Evolutionary conservation across 2,797 vertebrate species (phyloP).

Genomic region (Buphagus erythrorhynchus): DNA sequence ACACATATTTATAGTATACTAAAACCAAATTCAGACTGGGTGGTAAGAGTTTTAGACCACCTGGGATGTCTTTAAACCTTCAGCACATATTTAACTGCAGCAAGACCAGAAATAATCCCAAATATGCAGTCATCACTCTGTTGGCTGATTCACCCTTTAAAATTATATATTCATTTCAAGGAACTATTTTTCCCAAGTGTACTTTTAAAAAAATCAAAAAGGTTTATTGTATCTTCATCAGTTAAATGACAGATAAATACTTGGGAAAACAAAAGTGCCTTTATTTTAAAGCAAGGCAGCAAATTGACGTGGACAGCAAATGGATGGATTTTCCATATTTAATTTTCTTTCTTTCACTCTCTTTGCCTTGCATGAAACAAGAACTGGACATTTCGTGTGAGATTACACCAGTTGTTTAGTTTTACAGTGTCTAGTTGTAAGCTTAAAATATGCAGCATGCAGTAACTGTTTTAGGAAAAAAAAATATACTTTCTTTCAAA

Average conservation of each 20-base stretch:
- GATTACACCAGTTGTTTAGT: background rate
- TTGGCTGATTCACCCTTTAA: background rate
- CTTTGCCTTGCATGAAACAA: background rate
- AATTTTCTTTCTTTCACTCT: background rate
- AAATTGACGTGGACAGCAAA: background rate
- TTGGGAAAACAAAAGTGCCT: background rate
- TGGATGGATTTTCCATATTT: background rate
- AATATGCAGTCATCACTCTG: background rate
- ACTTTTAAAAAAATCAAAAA: background rate
- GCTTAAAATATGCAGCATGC: background rate
- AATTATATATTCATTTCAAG: background rate
- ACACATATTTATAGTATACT: slow-evolving; percentile 26
- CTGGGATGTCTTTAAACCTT: slow-evolving; percentile 50
- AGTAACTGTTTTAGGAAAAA: background rate
- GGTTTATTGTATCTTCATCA: background rate
- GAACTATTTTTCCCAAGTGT: background rate
- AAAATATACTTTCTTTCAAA: background rate
- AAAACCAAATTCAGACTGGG: slow-evolving; percentile 24
- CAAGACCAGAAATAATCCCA: slow-evolving; percentile 1
- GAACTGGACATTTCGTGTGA: background rate
- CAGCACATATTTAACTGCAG: slow-evolving; percentile 6
- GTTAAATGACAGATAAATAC: background rate
- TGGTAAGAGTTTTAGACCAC: slow-evolving; percentile 43
- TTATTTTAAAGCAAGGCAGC: background rate
- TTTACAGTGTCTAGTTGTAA: background rate